Evolutionary conservation across 2,888 invertebrate genomes (phyloP).

Genomic region (Drosophila tripunctata): DNA sequence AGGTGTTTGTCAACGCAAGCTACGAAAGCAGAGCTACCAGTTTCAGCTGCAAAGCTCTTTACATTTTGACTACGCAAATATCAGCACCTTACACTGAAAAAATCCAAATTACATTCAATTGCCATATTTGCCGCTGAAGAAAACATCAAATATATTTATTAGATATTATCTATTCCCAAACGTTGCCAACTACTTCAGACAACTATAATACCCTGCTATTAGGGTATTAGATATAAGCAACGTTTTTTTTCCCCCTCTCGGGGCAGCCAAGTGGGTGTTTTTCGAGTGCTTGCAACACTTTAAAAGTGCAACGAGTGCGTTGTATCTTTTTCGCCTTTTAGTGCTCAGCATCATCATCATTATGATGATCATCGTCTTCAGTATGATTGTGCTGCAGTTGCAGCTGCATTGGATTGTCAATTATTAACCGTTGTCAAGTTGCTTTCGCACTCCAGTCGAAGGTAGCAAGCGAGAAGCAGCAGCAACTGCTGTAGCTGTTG

Average conservation of each 20-base stretch:
- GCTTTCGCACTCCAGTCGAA: slow-evolving; percentile 65
- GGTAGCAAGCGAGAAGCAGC: too few relatives aligned
- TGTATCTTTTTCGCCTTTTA: slow-evolving; percentile 12
- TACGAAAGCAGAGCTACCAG: too few relatives aligned
- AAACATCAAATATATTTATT: too few relatives aligned
- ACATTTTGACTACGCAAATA: too few relatives aligned
- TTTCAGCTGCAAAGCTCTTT: too few relatives aligned
- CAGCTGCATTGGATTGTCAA: slow-evolving; percentile 66
- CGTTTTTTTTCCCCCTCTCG: slow-evolving; percentile 27
- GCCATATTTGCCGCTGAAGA: too few relatives aligned
- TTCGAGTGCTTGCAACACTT: slow-evolving; percentile 63
- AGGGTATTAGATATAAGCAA: too few relatives aligned
- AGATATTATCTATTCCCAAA: neutral
- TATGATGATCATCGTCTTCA: slow-evolving; percentile 22
- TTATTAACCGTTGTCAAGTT: slow-evolving; percentile 72
- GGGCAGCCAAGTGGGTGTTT: slow-evolving; percentile 58
- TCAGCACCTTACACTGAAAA: too few relatives aligned
- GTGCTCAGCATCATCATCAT: slow-evolving; percentile 33
- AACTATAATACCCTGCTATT: neutral
- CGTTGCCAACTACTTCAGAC: neutral
- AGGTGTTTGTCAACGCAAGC: too few relatives aligned
- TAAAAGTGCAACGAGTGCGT: slow-evolving; percentile 44
- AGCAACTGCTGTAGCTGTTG: slow-evolving; percentile 24
- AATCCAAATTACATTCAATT: too few relatives aligned
- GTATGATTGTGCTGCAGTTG: slow-evolving; percentile 30